Percentiles rank a stretch among this genome's conserved stretches.
phyloP scores from a whole-genome alignment of 1,140 invertebrate species.

The Bombus soroeensis region DNA sequence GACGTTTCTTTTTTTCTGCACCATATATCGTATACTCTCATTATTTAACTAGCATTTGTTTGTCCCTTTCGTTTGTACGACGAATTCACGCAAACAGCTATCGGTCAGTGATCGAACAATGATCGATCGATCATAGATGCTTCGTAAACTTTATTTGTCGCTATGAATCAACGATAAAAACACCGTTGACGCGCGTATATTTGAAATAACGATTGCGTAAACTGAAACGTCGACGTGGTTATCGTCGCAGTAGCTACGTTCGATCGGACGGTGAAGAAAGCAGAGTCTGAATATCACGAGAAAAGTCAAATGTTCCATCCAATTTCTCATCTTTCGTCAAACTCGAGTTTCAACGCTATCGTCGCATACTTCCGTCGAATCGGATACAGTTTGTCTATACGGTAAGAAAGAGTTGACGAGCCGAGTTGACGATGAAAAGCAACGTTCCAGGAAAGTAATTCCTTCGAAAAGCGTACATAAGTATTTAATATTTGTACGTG shows the following conservation, averaged over 20 bases:
- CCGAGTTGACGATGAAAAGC: no score
- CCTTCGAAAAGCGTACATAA: background rate
- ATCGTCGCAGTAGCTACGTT: background rate
- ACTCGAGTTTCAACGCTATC: background rate
- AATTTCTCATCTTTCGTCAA: background rate
- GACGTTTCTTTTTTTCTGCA: background rate
- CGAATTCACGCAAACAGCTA: background rate
- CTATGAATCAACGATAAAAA: no score
- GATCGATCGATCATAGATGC: background rate
- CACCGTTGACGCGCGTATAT: background rate
- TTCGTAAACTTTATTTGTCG: background rate
- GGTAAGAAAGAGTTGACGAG: no score
- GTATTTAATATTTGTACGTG: rapidly evolving
- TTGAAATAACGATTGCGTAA: background rate
- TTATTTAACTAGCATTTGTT: background rate
- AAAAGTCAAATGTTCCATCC: background rate
- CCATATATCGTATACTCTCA: background rate
- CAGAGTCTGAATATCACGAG: background rate
- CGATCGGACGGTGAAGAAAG: background rate
- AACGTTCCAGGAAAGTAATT: no score
- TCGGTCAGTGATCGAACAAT: background rate
- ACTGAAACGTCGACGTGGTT: background rate
- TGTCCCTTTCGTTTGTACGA: background rate
- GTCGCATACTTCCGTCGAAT: slow-evolving; percentile 7
- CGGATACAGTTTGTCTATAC: no score